Base-by-base conservation (phyloP, 2,797 vertebrate genomes). In the Coregonus suidteri region DNA sequence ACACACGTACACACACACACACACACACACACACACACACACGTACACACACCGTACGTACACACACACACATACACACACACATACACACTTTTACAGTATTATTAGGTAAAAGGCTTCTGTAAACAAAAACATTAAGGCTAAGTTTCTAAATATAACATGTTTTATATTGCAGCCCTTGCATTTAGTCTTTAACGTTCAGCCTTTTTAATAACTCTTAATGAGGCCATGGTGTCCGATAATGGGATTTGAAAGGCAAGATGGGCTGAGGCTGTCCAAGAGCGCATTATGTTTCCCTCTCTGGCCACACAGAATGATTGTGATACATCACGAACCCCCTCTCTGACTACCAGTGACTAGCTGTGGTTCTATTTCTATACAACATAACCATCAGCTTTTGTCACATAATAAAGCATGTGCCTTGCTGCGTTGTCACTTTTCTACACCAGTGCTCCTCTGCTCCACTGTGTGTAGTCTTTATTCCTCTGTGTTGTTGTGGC, bases 241-340 rank as follows among this genome's bases (percentile, higher is more conserved):
- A 78, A 87, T 83, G 72, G 75, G 53, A 83, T 87, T 80, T 89
- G 79, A 88, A 91, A 91, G 77, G 69, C 69, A 88, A 84, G 82
- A 89, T 35, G 54, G 71, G 74, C 79, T 78, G 77, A 81, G 79
- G 70, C 82, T 73, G 62, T 88, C 79, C 83, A 84, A 88, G 78
- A 75, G 31, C 25, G 77, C 72, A 56, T 88, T 73, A 76, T 77
- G 75, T 90, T 86, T 89, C 87, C 51, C 35, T 62, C 68, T 65
- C 74, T 86, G 79, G 73, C 87, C 82, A 73, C 64, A 86, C 79
- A 77, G 75, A 78, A 83, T 77, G 73, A 85, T 86, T 89, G 83
- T 77, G 71, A 88, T 85, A 73, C 62, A 18, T 73, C 31, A 56
- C 13, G 30, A 73, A 34, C 31, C 16, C 30, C 11, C 25, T 54